Percentiles rank a stretch among this genome's conserved stretches.
phyloP scores from a whole-genome alignment of 2,797 vertebrate species.

The Strix occidentalis region DNA sequence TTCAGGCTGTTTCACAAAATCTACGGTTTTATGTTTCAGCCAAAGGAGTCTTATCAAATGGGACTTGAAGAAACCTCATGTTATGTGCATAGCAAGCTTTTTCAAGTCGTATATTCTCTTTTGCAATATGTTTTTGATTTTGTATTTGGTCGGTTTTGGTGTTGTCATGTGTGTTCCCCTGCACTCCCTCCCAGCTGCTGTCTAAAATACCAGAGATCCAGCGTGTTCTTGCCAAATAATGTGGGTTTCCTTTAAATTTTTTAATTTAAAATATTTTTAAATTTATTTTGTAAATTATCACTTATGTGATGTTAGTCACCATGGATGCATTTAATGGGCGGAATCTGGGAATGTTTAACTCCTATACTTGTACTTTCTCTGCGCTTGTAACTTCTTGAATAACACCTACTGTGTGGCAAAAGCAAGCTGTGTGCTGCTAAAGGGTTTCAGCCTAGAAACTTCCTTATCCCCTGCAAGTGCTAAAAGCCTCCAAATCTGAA shows the following conservation, averaged over 20 bases:
- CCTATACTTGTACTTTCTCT: not conserved
- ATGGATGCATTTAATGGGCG: not conserved
- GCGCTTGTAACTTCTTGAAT: not conserved
- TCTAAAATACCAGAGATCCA: not conserved
- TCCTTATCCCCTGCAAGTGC: not conserved
- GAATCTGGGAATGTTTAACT: not conserved
- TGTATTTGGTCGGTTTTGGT: not conserved
- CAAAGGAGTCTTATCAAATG: not conserved
- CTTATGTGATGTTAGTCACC: not conserved
- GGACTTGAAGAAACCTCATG: not conserved
- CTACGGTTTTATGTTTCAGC: not conserved
- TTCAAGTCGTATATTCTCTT: not conserved
- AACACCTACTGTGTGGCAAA: not conserved
- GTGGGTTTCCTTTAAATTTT: not conserved
- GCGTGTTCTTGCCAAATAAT: not conserved
- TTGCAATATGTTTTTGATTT: not conserved
- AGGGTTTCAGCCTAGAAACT: not conserved
- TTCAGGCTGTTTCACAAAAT: not conserved
- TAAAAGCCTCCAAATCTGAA: not conserved
- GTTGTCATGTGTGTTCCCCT: rapidly evolving
- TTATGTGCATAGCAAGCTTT: not conserved
- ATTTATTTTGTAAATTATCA: not conserved
- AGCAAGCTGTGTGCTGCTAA: not conserved
- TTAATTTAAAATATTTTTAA: too few species aligned
- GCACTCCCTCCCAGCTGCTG: not conserved